These are phyloP conservation scores for Oryzias melastigma DNA, from an alignment of 2,113 vertebrate species.

Conservation along the genomic window DNA sequence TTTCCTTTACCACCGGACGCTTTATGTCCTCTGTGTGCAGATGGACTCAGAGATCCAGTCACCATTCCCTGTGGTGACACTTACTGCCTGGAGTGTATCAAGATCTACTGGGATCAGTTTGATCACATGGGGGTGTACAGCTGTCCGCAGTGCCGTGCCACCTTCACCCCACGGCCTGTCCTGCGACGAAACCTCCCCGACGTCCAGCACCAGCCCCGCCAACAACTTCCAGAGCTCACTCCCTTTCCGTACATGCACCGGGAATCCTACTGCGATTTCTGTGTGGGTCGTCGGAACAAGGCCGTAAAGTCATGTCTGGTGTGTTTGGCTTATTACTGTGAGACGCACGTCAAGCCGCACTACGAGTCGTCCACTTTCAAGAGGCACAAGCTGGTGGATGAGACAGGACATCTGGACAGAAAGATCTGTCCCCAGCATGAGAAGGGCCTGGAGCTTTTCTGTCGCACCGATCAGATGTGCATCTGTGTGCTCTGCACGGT, in stretches of 20 bases:
- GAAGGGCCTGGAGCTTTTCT: conserved; percentile 81
- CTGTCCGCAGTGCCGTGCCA: conserved; percentile 74
- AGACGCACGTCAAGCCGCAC: conserved; percentile 81
- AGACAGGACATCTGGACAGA: conserved; percentile 65
- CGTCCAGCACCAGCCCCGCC: conserved; percentile 48
- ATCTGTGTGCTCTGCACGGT: conserved; percentile 79
- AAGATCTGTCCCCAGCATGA: conserved; percentile 80
- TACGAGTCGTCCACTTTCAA: conserved; percentile 78
- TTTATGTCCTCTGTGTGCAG: conserved; percentile 70
- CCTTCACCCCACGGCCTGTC: conserved; percentile 75
- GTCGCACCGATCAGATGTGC: conserved; percentile 69
- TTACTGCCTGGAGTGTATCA: conserved; percentile 79
- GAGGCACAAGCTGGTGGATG: conserved; percentile 79
- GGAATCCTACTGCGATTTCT: conserved; percentile 80
- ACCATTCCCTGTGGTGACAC: conserved; percentile 79
- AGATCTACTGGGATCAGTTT: conserved; percentile 81
- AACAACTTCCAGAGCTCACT: conserved; percentile 32
- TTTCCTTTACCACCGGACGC: conserved; percentile 60
- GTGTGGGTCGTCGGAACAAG: conserved; percentile 72
- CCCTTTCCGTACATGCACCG: conserved; percentile 64
- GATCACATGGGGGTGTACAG: conserved; percentile 77
- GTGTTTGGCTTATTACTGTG: conserved; percentile 80
- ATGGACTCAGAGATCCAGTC: conserved; percentile 67
- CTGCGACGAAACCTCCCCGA: conserved; percentile 65
- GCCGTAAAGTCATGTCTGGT: conserved; percentile 79